Evolutionary conservation across 2,888 invertebrate genomes (phyloP).

Genomic region (Platycnemis pennipes): DNA sequence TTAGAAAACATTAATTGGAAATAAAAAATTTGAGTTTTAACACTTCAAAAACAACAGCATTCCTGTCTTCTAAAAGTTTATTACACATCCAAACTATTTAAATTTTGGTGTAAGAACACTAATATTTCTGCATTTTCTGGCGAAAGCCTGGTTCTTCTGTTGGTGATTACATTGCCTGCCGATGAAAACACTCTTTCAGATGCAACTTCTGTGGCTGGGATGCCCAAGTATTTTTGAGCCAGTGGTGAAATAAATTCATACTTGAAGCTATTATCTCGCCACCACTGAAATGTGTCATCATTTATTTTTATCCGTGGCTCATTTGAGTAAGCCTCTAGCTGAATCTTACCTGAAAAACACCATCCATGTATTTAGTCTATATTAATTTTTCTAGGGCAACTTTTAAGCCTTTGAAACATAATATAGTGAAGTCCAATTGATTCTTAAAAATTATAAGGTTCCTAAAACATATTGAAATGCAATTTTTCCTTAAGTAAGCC

Average conservation of each 20-base stretch:
- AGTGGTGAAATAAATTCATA: constrained; percentile 63
- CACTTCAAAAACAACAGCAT: constrained; percentile 1
- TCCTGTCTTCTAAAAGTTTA: not conserved
- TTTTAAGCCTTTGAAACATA: not conserved
- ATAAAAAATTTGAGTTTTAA: not conserved
- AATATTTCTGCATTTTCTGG: not conserved
- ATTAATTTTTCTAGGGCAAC: not conserved
- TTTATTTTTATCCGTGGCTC: constrained; percentile 31
- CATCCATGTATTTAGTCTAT: not conserved
- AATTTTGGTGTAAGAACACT: constrained; percentile 22
- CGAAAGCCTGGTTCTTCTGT: not conserved
- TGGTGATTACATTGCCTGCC: constrained; percentile 69
- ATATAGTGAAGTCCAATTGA: not conserved
- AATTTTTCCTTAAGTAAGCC: not conserved
- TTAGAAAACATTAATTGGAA: no score
- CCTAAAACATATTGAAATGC: not conserved
- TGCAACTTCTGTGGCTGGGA: constrained; percentile 69
- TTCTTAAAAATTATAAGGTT: not conserved
- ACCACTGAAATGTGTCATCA: constrained; percentile 68
- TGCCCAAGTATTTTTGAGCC: constrained; percentile 70
- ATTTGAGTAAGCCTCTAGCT: constrained; percentile 21
- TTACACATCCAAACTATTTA: not conserved
- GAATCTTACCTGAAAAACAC: not conserved
- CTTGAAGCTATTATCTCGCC: constrained; percentile 68
- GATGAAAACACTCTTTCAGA: constrained; percentile 70